Conservation (phyloP, 2,113 vertebrate species). For the Vimba vimba region DNA sequence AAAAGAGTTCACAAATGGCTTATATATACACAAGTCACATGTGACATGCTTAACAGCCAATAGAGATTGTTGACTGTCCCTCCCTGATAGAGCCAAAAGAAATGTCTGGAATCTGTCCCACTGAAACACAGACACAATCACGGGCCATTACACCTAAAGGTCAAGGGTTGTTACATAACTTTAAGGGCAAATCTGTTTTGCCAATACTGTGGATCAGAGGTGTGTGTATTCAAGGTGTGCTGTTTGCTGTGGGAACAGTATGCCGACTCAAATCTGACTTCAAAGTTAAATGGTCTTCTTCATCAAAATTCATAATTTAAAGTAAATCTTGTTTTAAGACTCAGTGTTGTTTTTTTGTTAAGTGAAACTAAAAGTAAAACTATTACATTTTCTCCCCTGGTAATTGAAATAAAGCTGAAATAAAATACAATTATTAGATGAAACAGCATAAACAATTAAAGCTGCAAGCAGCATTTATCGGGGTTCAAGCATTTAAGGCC, state of each 20-base stretch:
- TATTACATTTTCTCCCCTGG: background rate
- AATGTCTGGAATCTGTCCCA: conserved; percentile 36
- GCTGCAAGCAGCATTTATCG: too few species aligned
- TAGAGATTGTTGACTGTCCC: background rate
- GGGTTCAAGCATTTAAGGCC: too few species aligned
- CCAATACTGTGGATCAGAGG: conserved; percentile 11
- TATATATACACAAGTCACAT: background rate
- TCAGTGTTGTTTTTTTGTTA: background rate
- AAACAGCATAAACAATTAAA: background rate
- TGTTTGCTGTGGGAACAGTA: conserved; percentile 29
- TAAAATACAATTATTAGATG: background rate
- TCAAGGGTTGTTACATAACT: conserved; percentile 46
- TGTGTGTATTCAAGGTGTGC: conserved; percentile 17
- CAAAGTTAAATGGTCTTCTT: conserved; percentile 45
- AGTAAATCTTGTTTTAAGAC: background rate
- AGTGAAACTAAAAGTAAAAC: background rate
- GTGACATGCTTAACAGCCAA: background rate
- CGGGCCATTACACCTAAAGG: conserved; percentile 6
- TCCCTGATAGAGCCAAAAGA: background rate
- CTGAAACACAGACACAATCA: conserved; percentile 26
- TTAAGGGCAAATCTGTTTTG: conserved; percentile 31
- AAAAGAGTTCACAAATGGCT: background rate
- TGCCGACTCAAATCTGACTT: background rate
- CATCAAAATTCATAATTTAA: background rate
- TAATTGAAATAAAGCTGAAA: background rate